Percentiles rank a stretch among this genome's conserved stretches.
phyloP scores from a whole-genome alignment of 2,888 invertebrate species.

The Gastrophysa polygoni region DNA sequence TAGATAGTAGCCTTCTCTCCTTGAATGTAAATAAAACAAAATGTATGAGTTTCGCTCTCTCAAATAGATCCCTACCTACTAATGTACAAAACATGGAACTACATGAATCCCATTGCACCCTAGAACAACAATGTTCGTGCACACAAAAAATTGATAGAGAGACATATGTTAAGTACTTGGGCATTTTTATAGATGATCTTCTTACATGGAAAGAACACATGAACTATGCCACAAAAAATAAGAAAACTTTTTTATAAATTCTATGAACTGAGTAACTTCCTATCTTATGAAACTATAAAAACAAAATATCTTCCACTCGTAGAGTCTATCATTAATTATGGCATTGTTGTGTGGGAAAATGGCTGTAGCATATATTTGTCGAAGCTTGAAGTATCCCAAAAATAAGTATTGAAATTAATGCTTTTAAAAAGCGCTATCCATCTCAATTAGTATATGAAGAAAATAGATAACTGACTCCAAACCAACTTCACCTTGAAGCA shows the following conservation, averaged over 20 bases:
- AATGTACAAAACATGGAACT: background rate
- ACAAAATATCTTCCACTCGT: too few species aligned
- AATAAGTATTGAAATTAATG: background rate
- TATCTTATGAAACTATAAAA: too few species aligned
- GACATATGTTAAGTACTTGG: background rate
- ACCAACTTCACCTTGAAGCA: background rate
- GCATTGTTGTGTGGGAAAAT: too few species aligned
- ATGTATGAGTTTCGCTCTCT: background rate
- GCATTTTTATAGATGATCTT: constrained; percentile 2
- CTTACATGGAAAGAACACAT: too few species aligned
- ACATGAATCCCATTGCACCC: background rate
- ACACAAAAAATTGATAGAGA: constrained; percentile 9
- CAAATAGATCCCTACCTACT: background rate
- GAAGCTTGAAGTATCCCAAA: background rate
- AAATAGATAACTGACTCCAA: background rate
- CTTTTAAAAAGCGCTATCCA: background rate
- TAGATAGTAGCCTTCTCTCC: constrained; percentile 10
- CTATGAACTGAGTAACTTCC: too few species aligned
- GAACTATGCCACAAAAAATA: too few species aligned
- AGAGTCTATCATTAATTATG: too few species aligned
- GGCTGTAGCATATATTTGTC: too few species aligned
- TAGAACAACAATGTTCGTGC: constrained; percentile 5
- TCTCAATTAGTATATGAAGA: background rate
- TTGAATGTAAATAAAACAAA: constrained; percentile 5
- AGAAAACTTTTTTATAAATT: too few species aligned